Percentiles rank a stretch among this genome's conserved stretches.
Evolutionary conservation across 2,888 invertebrate species (phyloP).

Genomic region (Amphipoea oculea): DNA sequence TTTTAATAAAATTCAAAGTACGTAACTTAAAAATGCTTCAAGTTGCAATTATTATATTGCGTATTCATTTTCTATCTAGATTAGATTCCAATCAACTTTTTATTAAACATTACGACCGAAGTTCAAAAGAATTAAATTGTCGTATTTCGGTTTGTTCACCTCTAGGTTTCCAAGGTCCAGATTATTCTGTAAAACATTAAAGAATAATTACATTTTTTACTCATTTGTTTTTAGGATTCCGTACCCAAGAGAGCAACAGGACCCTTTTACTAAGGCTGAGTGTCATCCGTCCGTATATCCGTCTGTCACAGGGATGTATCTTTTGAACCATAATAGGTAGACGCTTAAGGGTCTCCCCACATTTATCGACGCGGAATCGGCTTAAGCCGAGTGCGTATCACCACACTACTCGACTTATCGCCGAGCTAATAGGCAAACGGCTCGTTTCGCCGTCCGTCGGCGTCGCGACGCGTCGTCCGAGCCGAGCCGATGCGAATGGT

Average conservation of each 20-base stretch:
- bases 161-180: conserved; percentile 1
- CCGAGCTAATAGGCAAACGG: no score
- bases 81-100: conserved; percentile 56
- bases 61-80: conserved; percentile 39
- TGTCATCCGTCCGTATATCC: neutral
- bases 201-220: neutral
- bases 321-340: neutral
- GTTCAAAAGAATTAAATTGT: conserved; percentile 19
- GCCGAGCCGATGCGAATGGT: no score
- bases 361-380: no score
- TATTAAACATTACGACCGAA: conserved; percentile 23
- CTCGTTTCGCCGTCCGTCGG: no score
- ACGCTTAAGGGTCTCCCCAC: neutral
- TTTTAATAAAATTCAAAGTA: neutral
- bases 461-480: no score
- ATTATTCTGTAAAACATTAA: neutral
- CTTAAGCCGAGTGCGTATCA: no score
- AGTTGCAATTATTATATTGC: conserved; percentile 35
- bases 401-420: no score
- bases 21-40: conserved; percentile 4
- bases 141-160: conserved; percentile 20
- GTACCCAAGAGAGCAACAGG: neutral
- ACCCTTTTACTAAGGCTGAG: neutral
- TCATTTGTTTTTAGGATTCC: neutral
- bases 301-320: neutral